A percentile compares a stretch with the other conserved stretches of the same genome.
Conservation (phyloP, 2,888 invertebrate genomes). For the Dasysyrphus albostriatus region DNA sequence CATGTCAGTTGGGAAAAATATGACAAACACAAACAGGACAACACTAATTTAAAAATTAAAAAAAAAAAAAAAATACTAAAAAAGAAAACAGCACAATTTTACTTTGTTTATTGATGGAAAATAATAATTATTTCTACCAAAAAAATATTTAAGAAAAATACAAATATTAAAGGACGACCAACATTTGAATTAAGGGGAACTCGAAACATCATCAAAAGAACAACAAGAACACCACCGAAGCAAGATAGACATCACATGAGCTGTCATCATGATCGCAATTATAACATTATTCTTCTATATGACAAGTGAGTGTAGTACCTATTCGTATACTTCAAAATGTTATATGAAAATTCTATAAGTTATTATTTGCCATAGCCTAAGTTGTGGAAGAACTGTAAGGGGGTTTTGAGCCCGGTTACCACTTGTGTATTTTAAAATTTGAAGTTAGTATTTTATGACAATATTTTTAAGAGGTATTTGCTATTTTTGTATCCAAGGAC, state of each 20-base stretch:
- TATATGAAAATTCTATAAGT: too few relatives aligned
- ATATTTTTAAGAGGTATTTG: too few relatives aligned
- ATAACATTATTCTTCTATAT: slow-evolving; percentile 82
- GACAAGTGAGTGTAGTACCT: slow-evolving; percentile 80
- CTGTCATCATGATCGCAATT: slow-evolving; percentile 82
- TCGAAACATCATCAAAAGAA: slow-evolving; percentile 4
- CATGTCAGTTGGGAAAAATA: slow-evolving; percentile 69
- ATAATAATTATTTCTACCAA: slow-evolving; percentile 38
- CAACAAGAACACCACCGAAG: slow-evolving; percentile 64
- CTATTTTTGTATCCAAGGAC: too few relatives aligned
- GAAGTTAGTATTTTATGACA: too few relatives aligned
- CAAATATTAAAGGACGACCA: neutral
- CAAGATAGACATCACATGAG: slow-evolving; percentile 71
- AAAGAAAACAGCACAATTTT: neutral
- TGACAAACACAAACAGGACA: slow-evolving; percentile 49
- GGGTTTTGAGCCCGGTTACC: too few relatives aligned
- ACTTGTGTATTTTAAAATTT: too few relatives aligned
- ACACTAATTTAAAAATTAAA: slow-evolving; percentile 42
- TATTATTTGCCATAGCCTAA: too few relatives aligned
- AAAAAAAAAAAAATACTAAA: slow-evolving; percentile 10
- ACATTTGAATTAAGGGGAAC: slow-evolving; percentile 6
- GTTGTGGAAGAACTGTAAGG: too few relatives aligned
- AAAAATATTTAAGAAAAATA: slow-evolving; percentile 3
- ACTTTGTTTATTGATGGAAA: slow-evolving; percentile 21
- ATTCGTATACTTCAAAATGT: too few relatives aligned